Evolutionary conservation across 2,113 vertebrate species (phyloP), one percentile per base, ranked within the genome.

Genomic region (Nesospiza acunhae): DNA sequence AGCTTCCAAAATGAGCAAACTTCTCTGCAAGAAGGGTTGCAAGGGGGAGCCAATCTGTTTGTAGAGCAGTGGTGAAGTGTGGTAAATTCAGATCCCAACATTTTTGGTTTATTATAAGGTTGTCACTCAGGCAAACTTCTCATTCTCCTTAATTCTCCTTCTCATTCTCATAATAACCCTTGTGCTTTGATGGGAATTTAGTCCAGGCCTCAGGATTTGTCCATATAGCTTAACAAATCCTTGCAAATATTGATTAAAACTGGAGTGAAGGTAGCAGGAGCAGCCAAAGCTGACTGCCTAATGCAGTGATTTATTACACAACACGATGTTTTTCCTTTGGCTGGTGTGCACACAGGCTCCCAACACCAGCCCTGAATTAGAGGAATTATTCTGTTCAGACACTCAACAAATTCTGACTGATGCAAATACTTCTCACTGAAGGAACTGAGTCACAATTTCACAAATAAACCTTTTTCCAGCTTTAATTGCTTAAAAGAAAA

Each of bases 1-100:
- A 66, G 90, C 86, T 95, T 96, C 89, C 89, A 89, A 92, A 91
- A 94, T 93, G 87, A 93, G 82, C 89, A 90, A 95, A 93, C 76
- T 87, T 94, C 79, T 96, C 87, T 76, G 67, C 77, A 89, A 53
- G 78, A 81, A 94, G 86, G 89, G 94, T 73, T 95, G 73, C 93
- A 94, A 93, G 86, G 83, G 85, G 69, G 87, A 93, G 85, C 31
- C 85, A 92, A 84, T 94, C 93, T 92, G 60, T 67, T 74, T 92
- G 94, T 75, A 90, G 89, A 94, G 72, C 76, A 89, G 55, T 52
- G 63, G 79, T 84, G 66, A 72, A 89, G 76, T 52, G 91, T 78
- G 56, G 94, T 78, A 87, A 90, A 94, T 93, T 89, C 93, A 90
- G 73, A 85, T 91, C 67, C 83, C 78, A 68, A 63, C 11, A 68